phyloP scores from a whole-genome alignment of 2,797 vertebrate species.

The Syngnathus acus region DNA sequence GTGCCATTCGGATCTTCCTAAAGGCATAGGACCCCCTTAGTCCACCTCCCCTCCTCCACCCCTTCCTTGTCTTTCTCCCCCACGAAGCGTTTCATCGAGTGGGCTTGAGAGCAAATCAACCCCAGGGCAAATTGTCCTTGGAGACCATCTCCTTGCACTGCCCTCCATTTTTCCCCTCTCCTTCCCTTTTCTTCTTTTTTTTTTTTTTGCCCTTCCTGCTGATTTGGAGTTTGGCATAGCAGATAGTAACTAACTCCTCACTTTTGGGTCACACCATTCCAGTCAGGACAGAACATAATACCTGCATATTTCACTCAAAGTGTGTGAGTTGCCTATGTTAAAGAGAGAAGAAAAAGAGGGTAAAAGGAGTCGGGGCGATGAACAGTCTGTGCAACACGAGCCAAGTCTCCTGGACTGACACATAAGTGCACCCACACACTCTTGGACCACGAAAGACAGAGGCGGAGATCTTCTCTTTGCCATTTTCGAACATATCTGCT shows the following conservation, averaged over 20 bases:
- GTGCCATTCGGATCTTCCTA: constrained; percentile 26
- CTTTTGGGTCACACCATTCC: constrained; percentile 59
- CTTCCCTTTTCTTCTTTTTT: constrained; percentile 5
- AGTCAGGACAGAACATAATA: constrained; percentile 15
- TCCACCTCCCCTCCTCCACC: constrained; percentile 17
- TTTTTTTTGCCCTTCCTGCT: constrained; percentile 30
- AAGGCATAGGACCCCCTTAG: constrained; percentile 30
- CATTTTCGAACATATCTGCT: constrained; percentile 51
- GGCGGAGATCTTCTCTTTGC: constrained; percentile 56
- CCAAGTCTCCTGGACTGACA: constrained; percentile 65
- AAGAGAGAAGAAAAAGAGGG: constrained; percentile 14
- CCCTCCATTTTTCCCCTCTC: constrained; percentile 16
- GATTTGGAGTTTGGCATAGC: constrained; percentile 38
- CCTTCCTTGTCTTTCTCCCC: constrained; percentile 24
- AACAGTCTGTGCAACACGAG: constrained; percentile 60
- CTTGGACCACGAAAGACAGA: constrained; percentile 48
- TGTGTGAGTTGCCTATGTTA: constrained; percentile 28
- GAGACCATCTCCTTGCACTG: constrained; percentile 29
- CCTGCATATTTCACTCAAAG: not conserved
- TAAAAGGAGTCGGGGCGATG: constrained; percentile 47
- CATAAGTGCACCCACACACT: constrained; percentile 59
- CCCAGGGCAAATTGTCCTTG: constrained; percentile 35
- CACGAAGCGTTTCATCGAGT: constrained; percentile 42
- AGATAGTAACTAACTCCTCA: constrained; percentile 62
- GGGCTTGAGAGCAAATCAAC: constrained; percentile 48